phyloP scores from a whole-genome alignment of 2,113 vertebrate genomes.

The Laterallus jamaicensis region DNA sequence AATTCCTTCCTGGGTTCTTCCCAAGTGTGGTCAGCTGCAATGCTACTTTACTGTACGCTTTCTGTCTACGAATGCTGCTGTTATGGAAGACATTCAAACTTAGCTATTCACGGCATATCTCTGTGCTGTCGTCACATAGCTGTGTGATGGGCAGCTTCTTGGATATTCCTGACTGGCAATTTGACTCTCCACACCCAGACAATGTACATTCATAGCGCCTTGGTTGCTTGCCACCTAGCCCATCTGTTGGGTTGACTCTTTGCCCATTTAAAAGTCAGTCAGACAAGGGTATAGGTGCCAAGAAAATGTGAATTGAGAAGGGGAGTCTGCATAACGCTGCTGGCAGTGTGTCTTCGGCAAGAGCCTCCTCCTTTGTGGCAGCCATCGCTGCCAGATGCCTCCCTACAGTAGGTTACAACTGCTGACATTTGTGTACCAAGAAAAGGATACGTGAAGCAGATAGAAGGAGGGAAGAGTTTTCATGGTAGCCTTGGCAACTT shows the following conservation, averaged over 20 bases:
- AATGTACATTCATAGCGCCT: conserved; percentile 53
- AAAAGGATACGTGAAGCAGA: not conserved
- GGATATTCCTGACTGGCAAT: conserved; percentile 45
- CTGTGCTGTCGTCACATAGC: not conserved
- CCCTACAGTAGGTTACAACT: conserved; percentile 41
- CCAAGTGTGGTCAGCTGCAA: not conserved
- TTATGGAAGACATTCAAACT: not conserved
- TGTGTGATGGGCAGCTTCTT: conserved; percentile 42
- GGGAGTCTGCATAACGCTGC: conserved; percentile 21
- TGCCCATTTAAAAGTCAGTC: conserved; percentile 59
- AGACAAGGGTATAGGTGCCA: conserved; percentile 52
- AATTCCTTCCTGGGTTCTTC: not conserved
- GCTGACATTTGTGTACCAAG: conserved; percentile 41
- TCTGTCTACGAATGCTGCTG: not conserved
- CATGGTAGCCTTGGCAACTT: conserved; percentile 35
- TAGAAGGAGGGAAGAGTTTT: conserved; percentile 7
- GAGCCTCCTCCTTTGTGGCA: conserved; percentile 47
- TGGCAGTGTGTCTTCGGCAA: conserved; percentile 40
- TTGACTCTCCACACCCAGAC: conserved; percentile 53
- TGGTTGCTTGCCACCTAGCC: conserved; percentile 53
- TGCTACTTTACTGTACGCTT: not conserved
- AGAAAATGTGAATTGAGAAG: conserved; percentile 57
- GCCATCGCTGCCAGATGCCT: conserved; percentile 55
- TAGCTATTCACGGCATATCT: not conserved
- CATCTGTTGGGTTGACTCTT: conserved; percentile 63